These are phyloP conservation scores for Carterocephalus palaemon DNA, from an alignment of 2,888 invertebrate species.

Conservation along the genomic window DNA sequence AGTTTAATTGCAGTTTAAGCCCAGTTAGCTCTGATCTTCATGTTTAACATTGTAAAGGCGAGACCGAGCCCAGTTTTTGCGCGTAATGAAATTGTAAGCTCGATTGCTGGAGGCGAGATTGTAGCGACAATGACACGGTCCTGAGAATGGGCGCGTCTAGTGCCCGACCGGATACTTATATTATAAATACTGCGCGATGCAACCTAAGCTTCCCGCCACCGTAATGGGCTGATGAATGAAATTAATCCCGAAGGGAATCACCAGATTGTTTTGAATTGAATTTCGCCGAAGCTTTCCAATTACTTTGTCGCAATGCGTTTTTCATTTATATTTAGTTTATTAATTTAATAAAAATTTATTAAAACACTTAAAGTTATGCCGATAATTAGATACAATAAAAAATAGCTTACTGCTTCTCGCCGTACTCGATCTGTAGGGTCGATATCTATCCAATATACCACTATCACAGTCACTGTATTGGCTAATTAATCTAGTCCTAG, in stretches of 20 bases:
- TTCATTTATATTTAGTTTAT: background rate
- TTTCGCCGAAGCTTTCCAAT: too few species aligned
- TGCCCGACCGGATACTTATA: slow-evolving; percentile 52
- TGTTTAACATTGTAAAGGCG: slow-evolving; percentile 59
- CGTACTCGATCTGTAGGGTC: slow-evolving; percentile 58
- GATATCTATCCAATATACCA: slow-evolving; percentile 59
- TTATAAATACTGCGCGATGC: slow-evolving; percentile 44
- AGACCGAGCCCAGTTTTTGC: slow-evolving; percentile 55
- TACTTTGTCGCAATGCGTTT: too few species aligned
- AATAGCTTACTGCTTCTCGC: slow-evolving; percentile 69
- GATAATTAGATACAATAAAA: too few species aligned
- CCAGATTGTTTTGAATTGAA: slow-evolving; percentile 5
- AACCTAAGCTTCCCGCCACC: slow-evolving; percentile 19
- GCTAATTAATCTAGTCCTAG: slow-evolving; percentile 66
- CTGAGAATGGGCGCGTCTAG: slow-evolving; percentile 36
- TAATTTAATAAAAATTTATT: slow-evolving; percentile 8
- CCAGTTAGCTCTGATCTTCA: slow-evolving; percentile 57
- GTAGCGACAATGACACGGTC: slow-evolving; percentile 25
- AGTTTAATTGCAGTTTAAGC: slow-evolving; percentile 64
- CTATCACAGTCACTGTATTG: slow-evolving; percentile 74
- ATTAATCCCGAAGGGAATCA: slow-evolving; percentile 2
- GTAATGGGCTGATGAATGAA: slow-evolving; percentile 17
- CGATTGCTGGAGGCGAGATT: slow-evolving; percentile 38
- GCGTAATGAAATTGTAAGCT: slow-evolving; percentile 57
- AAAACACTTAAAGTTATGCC: slow-evolving; percentile 14